Percentiles rank a stretch among this genome's conserved stretches.
phyloP scores from a whole-genome alignment of 2,797 vertebrate species.

The Anabas testudineus region DNA sequence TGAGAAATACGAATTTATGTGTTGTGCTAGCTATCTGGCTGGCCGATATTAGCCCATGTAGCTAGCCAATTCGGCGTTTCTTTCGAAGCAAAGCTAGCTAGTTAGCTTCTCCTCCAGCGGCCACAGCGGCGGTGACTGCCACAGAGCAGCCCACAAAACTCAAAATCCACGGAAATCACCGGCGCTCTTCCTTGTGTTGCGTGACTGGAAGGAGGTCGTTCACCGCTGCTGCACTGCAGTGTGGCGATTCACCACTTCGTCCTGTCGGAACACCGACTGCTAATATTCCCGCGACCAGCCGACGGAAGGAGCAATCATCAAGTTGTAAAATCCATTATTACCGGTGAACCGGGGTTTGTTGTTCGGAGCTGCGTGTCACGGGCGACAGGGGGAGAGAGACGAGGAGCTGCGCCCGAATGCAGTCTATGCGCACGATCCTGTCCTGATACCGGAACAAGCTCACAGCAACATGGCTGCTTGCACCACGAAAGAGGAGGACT shows the following conservation, averaged over 20 bases:
- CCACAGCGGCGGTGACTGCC: constrained; percentile 54
- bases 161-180: constrained; percentile 76
- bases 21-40: constrained; percentile 36
- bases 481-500: constrained; percentile 72
- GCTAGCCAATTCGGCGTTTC: constrained; percentile 50
- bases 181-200: constrained; percentile 72
- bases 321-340: constrained; percentile 81
- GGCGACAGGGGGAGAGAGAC: constrained; percentile 58
- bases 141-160: constrained; percentile 62
- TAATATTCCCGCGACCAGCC: constrained; percentile 43
- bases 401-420: constrained; percentile 77
- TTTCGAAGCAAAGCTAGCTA: constrained; percentile 59
- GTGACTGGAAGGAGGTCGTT: constrained; percentile 79
- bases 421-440: constrained; percentile 80
- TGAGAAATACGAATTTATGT: constrained; percentile 33
- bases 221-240: constrained; percentile 75
- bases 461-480: constrained; percentile 88
- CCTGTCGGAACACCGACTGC: constrained; percentile 54
- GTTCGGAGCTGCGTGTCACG: constrained; percentile 61
- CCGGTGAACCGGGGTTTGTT: constrained; percentile 50
- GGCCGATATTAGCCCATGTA: constrained; percentile 56
- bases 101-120: constrained; percentile 60
- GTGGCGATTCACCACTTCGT: constrained; percentile 60
- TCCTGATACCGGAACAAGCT: constrained; percentile 88
- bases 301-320: constrained; percentile 57